These are phyloP conservation scores for Coleophora deauratella DNA, from an alignment of 2,888 invertebrate genomes.

Conservation along the genomic window DNA sequence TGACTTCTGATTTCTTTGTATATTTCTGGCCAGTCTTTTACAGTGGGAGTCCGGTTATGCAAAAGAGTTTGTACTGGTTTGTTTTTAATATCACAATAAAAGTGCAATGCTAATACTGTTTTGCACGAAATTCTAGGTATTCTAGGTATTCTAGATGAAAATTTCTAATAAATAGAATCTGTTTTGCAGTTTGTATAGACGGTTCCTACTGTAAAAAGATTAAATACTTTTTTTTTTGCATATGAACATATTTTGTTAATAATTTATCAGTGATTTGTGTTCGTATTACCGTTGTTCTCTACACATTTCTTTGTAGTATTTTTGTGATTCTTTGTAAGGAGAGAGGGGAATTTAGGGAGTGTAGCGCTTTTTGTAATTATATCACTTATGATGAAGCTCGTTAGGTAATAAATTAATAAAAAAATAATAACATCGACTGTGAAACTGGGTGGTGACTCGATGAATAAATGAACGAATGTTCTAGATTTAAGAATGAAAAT, in stretches of 20 bases:
- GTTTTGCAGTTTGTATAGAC: no score
- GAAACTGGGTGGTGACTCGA: not conserved
- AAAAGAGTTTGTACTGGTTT: no score
- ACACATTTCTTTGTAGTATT: slow-evolving; percentile 54
- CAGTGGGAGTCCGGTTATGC: no score
- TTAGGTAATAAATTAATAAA: not conserved
- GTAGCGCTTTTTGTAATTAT: slow-evolving; percentile 28
- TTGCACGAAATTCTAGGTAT: no score
- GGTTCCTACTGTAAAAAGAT: no score
- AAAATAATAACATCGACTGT: not conserved
- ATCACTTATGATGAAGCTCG: not conserved
- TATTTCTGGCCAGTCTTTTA: no score
- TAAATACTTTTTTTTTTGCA: slow-evolving; percentile 43
- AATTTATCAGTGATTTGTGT: slow-evolving; percentile 57
- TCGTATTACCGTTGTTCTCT: slow-evolving; percentile 51
- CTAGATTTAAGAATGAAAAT: not conserved
- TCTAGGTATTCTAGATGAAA: no score
- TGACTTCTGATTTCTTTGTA: no score
- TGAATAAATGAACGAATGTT: not conserved
- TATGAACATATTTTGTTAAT: slow-evolving; percentile 66
- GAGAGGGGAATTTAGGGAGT: slow-evolving; percentile 37
- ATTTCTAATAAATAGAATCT: no score
- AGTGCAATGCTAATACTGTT: no score
- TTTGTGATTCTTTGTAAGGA: slow-evolving; percentile 55
- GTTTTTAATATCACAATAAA: no score